Evolutionary conservation across 2,888 invertebrate species (phyloP).

Genomic region (Acrobeloides nanus): DNA sequence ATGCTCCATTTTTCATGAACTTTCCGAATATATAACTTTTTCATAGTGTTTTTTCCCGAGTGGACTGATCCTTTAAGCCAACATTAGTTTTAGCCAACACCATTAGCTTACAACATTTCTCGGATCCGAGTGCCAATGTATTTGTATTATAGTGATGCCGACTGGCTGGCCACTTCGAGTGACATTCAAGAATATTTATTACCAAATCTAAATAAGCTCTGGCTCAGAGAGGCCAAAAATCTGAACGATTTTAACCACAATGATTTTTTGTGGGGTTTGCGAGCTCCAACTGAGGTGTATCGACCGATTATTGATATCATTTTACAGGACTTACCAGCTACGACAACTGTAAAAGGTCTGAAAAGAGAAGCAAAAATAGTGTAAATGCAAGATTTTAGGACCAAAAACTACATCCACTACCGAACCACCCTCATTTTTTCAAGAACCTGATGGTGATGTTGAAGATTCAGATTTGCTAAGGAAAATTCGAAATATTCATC

Average conservation of each 20-base stretch:
- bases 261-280: constrained; percentile 24
- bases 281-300: constrained; percentile 23
- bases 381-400: no score
- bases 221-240: constrained; percentile 13
- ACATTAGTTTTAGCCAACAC: constrained; percentile 7
- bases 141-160: constrained; percentile 1
- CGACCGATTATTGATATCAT: constrained; percentile 21
- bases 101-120: constrained; percentile 3
- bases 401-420: no score
- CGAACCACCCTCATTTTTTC: no score
- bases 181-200: constrained; percentile 21
- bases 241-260: constrained; percentile 27
- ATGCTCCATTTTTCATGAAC: no score
- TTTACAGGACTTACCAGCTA: constrained; percentile 7
- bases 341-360: no score
- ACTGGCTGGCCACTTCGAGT: constrained; percentile 27
- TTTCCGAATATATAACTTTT: no score
- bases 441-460: no score
- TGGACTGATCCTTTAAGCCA: background rate
- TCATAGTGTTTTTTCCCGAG: no score
- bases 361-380: no score
- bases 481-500: no score
- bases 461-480: no score
- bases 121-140: constrained; percentile 3
- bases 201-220: constrained; percentile 1